Conservation (phyloP, 1,140 invertebrate species). For the Pseudomyrmex cubaensis region DNA sequence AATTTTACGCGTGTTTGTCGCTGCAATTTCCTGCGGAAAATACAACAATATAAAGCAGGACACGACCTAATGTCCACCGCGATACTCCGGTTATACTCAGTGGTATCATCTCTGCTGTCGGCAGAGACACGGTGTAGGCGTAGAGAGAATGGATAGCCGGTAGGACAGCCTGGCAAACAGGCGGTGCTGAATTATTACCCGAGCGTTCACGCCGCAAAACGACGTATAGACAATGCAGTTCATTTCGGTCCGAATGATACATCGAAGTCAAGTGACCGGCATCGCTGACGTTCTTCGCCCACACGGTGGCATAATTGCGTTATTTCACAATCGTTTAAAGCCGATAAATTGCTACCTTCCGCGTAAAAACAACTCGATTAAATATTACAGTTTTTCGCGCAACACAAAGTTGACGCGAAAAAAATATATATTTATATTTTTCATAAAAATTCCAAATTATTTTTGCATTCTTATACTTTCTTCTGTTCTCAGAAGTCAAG, state of each 20-base stretch:
- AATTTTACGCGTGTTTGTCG: neutral
- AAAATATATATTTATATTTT: no score
- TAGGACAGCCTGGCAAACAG: constrained; percentile 49
- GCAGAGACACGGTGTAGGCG: constrained; percentile 57
- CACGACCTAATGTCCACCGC: constrained; percentile 34
- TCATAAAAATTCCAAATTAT: no score
- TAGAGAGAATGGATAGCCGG: constrained; percentile 39
- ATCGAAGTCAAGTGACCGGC: neutral
- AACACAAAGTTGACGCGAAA: no score
- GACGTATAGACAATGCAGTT: constrained; percentile 16
- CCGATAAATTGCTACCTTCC: neutral
- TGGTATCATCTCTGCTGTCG: constrained; percentile 52
- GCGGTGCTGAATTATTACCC: constrained; percentile 55
- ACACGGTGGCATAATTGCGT: neutral
- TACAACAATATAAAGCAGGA: constrained; percentile 20
- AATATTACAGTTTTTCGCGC: neutral
- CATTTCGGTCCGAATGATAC: constrained; percentile 21
- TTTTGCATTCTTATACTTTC: no score
- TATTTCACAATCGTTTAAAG: constrained; percentile 6
- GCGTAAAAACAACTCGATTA: neutral
- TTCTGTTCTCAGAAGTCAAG: no score
- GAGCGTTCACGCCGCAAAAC: constrained; percentile 38
- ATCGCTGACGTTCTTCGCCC: no score
- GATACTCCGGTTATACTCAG: constrained; percentile 18
- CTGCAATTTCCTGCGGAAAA: constrained; percentile 44